A percentile compares a stretch with the other conserved stretches of the same genome.
phyloP scores from a whole-genome alignment of 2,797 vertebrate species.

The Aldrovandia affinis region DNA sequence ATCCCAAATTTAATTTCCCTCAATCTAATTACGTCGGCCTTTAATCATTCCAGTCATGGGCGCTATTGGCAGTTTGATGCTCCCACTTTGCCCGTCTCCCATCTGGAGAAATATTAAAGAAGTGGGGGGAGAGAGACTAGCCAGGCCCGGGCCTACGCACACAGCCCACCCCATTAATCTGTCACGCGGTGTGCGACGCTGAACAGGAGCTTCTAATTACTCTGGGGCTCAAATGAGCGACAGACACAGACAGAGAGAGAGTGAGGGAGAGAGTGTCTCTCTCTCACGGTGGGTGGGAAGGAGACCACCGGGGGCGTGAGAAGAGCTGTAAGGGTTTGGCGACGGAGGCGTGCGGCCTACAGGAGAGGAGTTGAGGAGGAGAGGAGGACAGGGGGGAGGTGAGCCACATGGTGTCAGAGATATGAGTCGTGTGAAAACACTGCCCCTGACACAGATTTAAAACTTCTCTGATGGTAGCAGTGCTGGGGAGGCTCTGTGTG shows the following conservation, averaged over 20 bases:
- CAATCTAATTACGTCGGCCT: conserved; percentile 92
- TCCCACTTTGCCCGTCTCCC: conserved; percentile 79
- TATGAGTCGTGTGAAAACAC: not conserved
- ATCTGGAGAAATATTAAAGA: conserved; percentile 78
- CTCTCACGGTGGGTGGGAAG: not conserved
- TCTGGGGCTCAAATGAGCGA: conserved; percentile 28
- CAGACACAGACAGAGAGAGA: conserved; percentile 33
- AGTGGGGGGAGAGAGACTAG: conserved; percentile 26
- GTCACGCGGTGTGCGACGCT: conserved; percentile 40
- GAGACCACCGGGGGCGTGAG: not conserved
- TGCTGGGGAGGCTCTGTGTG: no score
- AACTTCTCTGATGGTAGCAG: no score
- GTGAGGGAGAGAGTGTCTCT: not conserved
- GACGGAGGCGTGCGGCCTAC: not conserved
- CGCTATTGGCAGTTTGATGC: conserved; percentile 85
- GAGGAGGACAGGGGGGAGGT: no score
- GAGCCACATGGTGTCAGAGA: no score
- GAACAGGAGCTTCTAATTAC: conserved; percentile 27
- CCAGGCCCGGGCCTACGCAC: conserved; percentile 26
- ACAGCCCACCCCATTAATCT: conserved; percentile 43
- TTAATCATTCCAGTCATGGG: conserved; percentile 93
- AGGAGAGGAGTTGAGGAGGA: no score
- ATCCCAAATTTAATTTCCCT: conserved; percentile 87
- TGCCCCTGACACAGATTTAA: not conserved
- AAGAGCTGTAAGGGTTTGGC: not conserved